Conservation (phyloP, 2,797 vertebrate species). For the Sandelia bainsii region DNA sequence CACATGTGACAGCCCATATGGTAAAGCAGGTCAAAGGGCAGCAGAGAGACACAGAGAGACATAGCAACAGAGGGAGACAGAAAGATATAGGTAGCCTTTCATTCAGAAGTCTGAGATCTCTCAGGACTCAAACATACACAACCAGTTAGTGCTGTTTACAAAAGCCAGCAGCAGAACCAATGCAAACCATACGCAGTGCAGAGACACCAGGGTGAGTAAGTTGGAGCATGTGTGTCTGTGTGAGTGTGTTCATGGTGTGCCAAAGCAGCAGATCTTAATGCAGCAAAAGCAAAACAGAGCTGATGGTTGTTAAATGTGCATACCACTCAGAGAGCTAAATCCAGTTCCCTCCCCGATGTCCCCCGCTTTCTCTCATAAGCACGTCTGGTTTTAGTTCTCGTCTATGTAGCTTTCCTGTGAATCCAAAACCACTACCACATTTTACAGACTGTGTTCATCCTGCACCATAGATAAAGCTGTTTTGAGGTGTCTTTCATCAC, state of each 20-base stretch:
- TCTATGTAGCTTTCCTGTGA: slow-evolving; percentile 57
- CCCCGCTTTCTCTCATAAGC: slow-evolving; percentile 39
- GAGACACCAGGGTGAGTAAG: slow-evolving; percentile 52
- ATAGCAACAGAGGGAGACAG: slow-evolving; percentile 11
- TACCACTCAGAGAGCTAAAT: slow-evolving; percentile 47
- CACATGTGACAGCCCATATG: slow-evolving; percentile 58
- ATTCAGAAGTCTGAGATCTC: slow-evolving; percentile 65
- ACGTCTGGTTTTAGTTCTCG: slow-evolving; percentile 71
- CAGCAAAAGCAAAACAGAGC: slow-evolving; percentile 64
- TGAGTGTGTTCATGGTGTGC: slow-evolving; percentile 43
- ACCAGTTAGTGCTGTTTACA: slow-evolving; percentile 77
- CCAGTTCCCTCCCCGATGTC: slow-evolving; percentile 23
- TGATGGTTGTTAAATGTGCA: slow-evolving; percentile 43
- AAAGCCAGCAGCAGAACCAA: slow-evolving; percentile 80
- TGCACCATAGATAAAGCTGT: slow-evolving; percentile 49
- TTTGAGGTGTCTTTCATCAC: slow-evolving; percentile 64
- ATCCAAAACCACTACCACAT: slow-evolving; percentile 63
- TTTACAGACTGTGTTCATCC: slow-evolving; percentile 41
- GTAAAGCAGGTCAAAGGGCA: slow-evolving; percentile 66
- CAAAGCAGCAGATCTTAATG: slow-evolving; percentile 62
- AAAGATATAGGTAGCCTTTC: slow-evolving; percentile 60
- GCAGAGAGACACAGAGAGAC: slow-evolving; percentile 29
- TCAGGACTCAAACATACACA: slow-evolving; percentile 69
- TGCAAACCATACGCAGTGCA: slow-evolving; percentile 72
- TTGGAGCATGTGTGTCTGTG: slow-evolving; percentile 50